Percentiles rank a stretch among this genome's conserved stretches.
phyloP scores from a whole-genome alignment of 1,140 invertebrate genomes.

The Diuraphis noxia region DNA sequence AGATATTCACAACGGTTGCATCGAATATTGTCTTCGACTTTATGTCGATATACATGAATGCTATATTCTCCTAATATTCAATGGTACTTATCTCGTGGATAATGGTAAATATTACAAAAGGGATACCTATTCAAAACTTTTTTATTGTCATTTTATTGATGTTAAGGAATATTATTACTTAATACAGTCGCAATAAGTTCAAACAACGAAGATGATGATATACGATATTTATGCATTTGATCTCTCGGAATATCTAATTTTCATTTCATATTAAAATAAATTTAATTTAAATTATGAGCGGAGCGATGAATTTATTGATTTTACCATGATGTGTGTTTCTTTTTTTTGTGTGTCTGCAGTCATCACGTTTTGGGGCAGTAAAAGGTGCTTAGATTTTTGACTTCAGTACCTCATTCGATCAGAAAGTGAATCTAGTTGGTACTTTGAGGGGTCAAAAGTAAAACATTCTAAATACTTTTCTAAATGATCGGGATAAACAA shows the following conservation, averaged over 20 bases:
- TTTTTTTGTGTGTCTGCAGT: too few relatives aligned
- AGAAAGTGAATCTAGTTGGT: too few relatives aligned
- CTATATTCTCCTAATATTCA: not conserved
- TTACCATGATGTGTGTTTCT: too few relatives aligned
- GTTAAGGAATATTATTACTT: not conserved
- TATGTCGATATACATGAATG: not conserved
- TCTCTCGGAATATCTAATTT: not conserved
- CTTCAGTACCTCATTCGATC: too few relatives aligned
- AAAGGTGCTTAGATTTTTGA: too few relatives aligned
- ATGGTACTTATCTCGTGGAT: not conserved
- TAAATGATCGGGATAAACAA: too few relatives aligned
- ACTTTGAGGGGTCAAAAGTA: too few relatives aligned
- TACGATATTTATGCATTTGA: not conserved
- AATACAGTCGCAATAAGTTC: not conserved
- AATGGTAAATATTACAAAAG: not conserved
- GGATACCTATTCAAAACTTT: not conserved
- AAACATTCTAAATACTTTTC: too few relatives aligned
- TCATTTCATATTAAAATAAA: not conserved
- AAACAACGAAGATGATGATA: not conserved
- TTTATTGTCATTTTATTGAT: slow-evolving; percentile 10
- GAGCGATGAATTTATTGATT: too few relatives aligned
- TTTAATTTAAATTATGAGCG: too few relatives aligned
- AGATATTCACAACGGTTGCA: not conserved
- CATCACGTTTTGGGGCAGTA: too few relatives aligned
- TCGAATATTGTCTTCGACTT: not conserved